Evolutionary conservation across 2,113 vertebrate genomes (phyloP).

Genomic region (Xerus inauris): DNA sequence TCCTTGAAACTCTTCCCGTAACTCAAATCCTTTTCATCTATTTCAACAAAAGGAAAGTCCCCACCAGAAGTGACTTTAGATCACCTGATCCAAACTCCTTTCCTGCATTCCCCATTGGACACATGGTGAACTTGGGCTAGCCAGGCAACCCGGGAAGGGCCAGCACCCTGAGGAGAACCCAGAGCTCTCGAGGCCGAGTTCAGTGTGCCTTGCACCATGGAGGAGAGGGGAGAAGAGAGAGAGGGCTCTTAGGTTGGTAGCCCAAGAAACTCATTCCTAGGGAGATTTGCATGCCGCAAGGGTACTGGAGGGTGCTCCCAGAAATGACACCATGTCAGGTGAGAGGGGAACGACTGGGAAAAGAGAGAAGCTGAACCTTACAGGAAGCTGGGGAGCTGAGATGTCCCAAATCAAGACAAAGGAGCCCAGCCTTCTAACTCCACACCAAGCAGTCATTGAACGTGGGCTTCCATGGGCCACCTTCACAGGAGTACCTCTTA

Average conservation of each 20-base stretch:
- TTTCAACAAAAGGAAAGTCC: background rate
- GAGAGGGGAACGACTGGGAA: background rate
- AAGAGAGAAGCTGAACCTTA: background rate
- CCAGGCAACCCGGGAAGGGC: background rate
- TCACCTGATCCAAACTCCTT: background rate
- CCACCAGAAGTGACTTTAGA: background rate
- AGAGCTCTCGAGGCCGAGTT: background rate
- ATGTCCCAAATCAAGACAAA: background rate
- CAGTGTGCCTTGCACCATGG: background rate
- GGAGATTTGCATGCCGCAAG: background rate
- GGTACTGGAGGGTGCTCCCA: background rate
- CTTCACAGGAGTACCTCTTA: background rate
- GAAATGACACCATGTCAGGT: background rate
- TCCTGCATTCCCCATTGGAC: background rate
- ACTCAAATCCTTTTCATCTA: background rate
- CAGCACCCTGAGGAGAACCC: background rate
- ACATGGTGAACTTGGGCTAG: background rate
- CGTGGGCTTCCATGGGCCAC: background rate
- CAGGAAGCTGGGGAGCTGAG: background rate
- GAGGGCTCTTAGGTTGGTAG: background rate
- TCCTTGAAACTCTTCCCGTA: background rate
- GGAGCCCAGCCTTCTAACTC: background rate
- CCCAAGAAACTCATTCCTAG: background rate
- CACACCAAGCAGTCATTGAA: background rate
- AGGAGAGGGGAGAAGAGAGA: fast-evolving